phyloP scores from a whole-genome alignment of 2,797 vertebrate genomes.

The Cossypha heuglini region DNA sequence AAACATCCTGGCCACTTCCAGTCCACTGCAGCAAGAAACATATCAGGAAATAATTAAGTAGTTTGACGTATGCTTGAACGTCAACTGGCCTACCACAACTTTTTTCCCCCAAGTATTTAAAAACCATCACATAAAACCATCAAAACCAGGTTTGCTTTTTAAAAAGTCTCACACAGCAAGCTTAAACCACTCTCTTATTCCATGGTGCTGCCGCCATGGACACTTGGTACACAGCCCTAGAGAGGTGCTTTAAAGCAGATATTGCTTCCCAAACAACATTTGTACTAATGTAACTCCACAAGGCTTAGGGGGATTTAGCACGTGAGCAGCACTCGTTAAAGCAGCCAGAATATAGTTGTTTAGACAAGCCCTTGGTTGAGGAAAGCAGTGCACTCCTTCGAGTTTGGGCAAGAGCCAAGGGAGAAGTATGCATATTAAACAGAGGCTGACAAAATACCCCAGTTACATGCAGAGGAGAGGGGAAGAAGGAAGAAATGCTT shows the following conservation, averaged over 20 bases:
- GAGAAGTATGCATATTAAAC: neutral
- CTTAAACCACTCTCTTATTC: neutral
- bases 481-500: neutral
- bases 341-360: neutral
- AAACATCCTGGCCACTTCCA: neutral
- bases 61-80: neutral
- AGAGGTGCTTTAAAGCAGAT: neutral
- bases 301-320: constrained; percentile 4
- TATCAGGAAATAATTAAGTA: constrained; percentile 15
- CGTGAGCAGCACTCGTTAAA: neutral
- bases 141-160: neutral
- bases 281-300: neutral
- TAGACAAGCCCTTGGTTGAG: constrained; percentile 13
- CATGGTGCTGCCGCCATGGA: rapidly evolving
- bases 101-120: neutral
- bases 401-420: constrained; percentile 18
- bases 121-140: neutral
- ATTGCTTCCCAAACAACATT: neutral
- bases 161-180: neutral
- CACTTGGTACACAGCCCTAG: neutral
- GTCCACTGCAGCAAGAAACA: neutral
- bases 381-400: neutral
- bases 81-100: neutral
- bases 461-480: neutral
- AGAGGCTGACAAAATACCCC: neutral